Evolutionary conservation across 92 coral and sea anemone genomes (phyloP).

Genomic region (Micromussa lordhowensis): DNA sequence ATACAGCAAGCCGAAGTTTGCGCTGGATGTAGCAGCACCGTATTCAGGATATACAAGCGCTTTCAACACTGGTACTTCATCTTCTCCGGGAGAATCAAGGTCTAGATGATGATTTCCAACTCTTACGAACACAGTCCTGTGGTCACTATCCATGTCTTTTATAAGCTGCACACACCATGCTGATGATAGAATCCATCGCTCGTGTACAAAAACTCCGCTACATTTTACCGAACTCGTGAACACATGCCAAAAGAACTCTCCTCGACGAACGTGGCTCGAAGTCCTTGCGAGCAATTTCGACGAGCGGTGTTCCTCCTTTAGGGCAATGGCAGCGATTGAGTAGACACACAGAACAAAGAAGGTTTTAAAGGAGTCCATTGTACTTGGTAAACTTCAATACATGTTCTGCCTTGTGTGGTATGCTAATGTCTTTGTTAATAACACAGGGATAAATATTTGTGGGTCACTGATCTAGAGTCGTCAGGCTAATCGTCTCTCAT

Average conservation of each 20-base stretch:
- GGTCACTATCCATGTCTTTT: constrained; percentile 15
- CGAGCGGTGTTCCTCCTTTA: neutral
- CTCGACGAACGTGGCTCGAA: neutral
- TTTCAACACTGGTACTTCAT: constrained; percentile 69
- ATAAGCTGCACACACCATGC: constrained; percentile 71
- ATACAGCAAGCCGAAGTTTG: constrained; percentile 70
- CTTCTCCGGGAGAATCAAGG: constrained; percentile 59
- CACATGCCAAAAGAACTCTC: constrained; percentile 82
- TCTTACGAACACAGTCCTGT: constrained; percentile 54
- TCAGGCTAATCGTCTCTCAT: constrained; percentile 26
- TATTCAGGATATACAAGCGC: constrained; percentile 66
- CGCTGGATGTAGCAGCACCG: constrained; percentile 47
- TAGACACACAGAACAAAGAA: constrained; percentile 5
- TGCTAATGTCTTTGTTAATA: constrained; percentile 14
- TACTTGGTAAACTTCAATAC: neutral
- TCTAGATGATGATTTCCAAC: constrained; percentile 73
- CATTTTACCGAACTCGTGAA: constrained; percentile 78
- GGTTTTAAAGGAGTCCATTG: constrained; percentile 9
- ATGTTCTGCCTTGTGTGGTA: neutral
- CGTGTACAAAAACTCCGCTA: constrained; percentile 79
- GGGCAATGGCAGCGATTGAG: neutral
- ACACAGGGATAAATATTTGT: constrained; percentile 13
- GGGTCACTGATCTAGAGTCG: neutral
- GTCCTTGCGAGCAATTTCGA: neutral
- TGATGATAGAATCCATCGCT: constrained; percentile 86